Evolutionary conservation across 2,888 invertebrate species (phyloP), one percentile per base, ranked within the genome.

Genomic region (Alitta virens): DNA sequence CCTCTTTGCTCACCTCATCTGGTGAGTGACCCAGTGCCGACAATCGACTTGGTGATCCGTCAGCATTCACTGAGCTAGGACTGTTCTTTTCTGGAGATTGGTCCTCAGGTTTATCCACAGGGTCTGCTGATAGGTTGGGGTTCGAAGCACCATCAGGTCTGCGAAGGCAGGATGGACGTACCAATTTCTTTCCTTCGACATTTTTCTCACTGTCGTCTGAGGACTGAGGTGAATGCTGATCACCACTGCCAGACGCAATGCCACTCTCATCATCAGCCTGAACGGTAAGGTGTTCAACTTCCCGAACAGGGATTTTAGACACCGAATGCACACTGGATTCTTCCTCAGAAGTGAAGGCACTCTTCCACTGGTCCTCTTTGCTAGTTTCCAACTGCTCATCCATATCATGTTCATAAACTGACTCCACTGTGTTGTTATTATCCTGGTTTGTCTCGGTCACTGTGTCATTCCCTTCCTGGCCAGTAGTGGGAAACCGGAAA

Each of bases 61-160:
- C 33, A 33, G 33, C 33, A 12, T 33, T 33, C 33, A 33, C 33
- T 33, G 33, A 33, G 33, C 33, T 33, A 33, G 33, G 33, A 33
- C 33, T 33, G 33, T 33, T 33, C 33, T 33, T 33, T 5, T 33
- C 33, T 33, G 33, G 33, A 12, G 33, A 33, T 12, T 7, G 33
- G 7, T 33, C 33, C 33, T 33, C 52, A 23, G 59, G 59, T 49
- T 52, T 51, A 14, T 14, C 38, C 33, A 59, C 51, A 38, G 59
- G 59, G n/a, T 59, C 33, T 7, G 7, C 33, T 12, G 33, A 86
- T 73, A 94, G 85, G 84, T 93, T 92, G 21, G 94, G 94, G 85
- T 94, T 94, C 25, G 94, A 94, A 56, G 94, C 93, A 53, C 94
- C 94, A 75, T 94, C 94, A 3, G 94, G 94, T 84, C 92, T 91